Evolutionary conservation across 2,888 invertebrate genomes (phyloP).

Genomic region (Lasioglossum figueresi): DNA sequence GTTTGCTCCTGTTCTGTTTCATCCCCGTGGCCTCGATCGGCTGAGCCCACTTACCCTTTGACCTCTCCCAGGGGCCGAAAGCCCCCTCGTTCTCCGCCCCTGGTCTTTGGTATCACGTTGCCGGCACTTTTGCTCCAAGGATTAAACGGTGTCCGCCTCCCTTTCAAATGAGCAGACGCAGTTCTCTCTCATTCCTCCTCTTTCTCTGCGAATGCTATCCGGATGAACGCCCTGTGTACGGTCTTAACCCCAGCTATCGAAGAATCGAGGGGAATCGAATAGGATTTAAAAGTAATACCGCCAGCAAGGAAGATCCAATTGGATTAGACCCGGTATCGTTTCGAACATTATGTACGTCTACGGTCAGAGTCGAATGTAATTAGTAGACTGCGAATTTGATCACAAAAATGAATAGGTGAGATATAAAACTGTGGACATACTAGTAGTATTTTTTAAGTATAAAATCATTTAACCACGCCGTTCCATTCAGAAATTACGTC

Average conservation of each 20-base stretch:
- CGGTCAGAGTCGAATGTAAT: neutral
- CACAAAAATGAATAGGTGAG: neutral
- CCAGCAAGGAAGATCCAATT: neutral
- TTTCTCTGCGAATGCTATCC: neutral
- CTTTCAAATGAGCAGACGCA: neutral
- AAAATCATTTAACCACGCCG: neutral
- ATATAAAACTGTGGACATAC: too few relatives aligned
- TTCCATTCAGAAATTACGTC: neutral
- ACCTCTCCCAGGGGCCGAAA: slow-evolving; percentile 4
- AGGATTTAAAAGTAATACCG: slow-evolving; percentile 5
- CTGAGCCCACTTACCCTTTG: slow-evolving; percentile 24
- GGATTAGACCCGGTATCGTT: neutral
- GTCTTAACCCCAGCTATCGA: neutral
- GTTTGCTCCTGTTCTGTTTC: neutral
- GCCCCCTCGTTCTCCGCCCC: neutral
- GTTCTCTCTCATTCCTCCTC: neutral
- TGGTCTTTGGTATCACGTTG: slow-evolving; percentile 9
- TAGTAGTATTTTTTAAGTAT: neutral
- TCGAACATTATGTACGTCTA: neutral
- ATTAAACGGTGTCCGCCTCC: slow-evolving; percentile 31
- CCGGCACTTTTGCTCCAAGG: slow-evolving; percentile 8
- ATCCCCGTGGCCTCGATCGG: slow-evolving; percentile 14
- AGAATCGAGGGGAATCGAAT: neutral
- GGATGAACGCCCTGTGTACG: neutral
- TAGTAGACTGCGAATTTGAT: neutral